Conservation (phyloP, 2,888 invertebrate genomes). For the Timema cristinae region DNA sequence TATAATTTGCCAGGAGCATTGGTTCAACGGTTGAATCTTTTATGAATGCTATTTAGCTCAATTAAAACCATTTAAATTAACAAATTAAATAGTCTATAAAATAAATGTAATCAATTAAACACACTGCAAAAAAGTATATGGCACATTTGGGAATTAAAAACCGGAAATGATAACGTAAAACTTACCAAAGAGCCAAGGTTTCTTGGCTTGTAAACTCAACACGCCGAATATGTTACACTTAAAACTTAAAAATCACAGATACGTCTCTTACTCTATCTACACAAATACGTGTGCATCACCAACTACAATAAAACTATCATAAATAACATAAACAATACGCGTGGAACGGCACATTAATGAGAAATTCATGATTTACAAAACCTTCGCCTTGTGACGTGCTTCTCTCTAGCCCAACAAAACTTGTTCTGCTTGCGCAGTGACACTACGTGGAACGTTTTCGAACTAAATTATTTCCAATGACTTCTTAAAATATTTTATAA, state of each 20-base stretch:
- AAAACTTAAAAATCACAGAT: neutral
- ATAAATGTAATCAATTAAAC: too few relatives aligned
- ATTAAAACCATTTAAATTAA: too few relatives aligned
- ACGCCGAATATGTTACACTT: neutral
- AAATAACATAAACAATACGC: slow-evolving; percentile 16
- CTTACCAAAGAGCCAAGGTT: slow-evolving; percentile 24
- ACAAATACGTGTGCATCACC: slow-evolving; percentile 11
- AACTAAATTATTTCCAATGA: slow-evolving; percentile 5
- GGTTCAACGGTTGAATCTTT: too few relatives aligned
- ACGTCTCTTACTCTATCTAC: slow-evolving; percentile 6
- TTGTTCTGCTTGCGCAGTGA: slow-evolving; percentile 22
- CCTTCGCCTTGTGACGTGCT: neutral
- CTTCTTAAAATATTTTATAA: neutral
- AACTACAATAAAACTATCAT: slow-evolving; percentile 19
- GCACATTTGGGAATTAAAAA: slow-evolving; percentile 16
- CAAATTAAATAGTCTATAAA: too few relatives aligned
- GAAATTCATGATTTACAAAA: neutral
- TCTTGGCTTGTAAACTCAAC: slow-evolving; percentile 23
- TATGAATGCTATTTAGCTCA: too few relatives aligned
- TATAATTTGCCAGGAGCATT: too few relatives aligned
- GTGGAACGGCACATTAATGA: slow-evolving; percentile 15
- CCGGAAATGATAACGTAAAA: slow-evolving; percentile 29
- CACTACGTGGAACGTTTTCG: slow-evolving; percentile 17
- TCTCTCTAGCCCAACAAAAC: slow-evolving; percentile 19
- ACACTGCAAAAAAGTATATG: neutral